Conservation (phyloP, 2,888 invertebrate genomes). For the Matsumyia berberina region DNA sequence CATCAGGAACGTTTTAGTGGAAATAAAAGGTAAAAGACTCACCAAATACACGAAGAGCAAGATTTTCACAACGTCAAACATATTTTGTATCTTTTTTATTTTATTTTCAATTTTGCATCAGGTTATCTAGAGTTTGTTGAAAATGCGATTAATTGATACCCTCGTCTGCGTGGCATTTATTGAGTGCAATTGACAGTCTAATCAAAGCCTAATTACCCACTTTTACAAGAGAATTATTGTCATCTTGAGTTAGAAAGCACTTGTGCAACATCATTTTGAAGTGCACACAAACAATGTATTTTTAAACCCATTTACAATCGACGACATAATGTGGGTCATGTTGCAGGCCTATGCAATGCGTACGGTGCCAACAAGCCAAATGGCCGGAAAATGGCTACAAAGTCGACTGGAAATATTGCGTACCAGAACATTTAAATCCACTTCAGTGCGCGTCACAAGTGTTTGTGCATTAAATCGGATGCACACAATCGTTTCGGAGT, state of each 20-base stretch:
- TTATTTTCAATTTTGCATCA: constrained; percentile 32
- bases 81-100: constrained; percentile 17
- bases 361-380: constrained; percentile 38
- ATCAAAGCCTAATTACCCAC: constrained; percentile 42
- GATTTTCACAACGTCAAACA: constrained; percentile 32
- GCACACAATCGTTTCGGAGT: constrained; percentile 12
- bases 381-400: constrained; percentile 46
- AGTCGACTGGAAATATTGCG: constrained; percentile 45
- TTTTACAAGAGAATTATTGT: constrained; percentile 47
- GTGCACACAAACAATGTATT: constrained; percentile 42
- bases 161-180: constrained; percentile 16
- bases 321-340: constrained; percentile 61
- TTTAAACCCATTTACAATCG: constrained; percentile 61
- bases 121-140: constrained; percentile 38
- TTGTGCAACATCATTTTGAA: constrained; percentile 41
- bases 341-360: constrained; percentile 26
- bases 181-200: constrained; percentile 50
- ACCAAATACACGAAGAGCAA: constrained; percentile 72
- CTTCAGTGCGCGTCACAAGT: constrained; percentile 65
- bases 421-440: constrained; percentile 56
- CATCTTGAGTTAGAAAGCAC: constrained; percentile 42
- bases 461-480: constrained; percentile 63
- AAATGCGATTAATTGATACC: constrained; percentile 39
- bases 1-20: too few species aligned
- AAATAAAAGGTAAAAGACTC: constrained; percentile 49